Conservation (phyloP, 2,888 invertebrate species). For the Lepidonotus clava region DNA sequence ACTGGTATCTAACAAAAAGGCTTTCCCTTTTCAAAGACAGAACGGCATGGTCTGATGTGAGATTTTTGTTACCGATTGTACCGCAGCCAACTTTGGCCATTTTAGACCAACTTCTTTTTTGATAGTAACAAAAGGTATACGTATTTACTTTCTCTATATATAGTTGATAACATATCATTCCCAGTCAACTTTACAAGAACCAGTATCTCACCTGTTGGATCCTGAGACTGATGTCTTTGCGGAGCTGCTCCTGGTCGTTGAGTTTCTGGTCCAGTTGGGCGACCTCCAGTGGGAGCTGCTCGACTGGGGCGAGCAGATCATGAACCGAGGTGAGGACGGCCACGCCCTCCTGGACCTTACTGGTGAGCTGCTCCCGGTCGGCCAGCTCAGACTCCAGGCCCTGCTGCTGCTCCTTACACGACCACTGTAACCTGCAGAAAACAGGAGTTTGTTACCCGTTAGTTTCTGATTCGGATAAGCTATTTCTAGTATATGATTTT, state of each 20-base stretch:
- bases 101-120: too few species aligned
- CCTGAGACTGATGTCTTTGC: slow-evolving; percentile 71
- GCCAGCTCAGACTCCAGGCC: slow-evolving; percentile 70
- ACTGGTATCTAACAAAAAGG: too few species aligned
- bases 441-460: neutral
- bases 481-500: too few species aligned
- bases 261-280: slow-evolving; percentile 12
- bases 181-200: too few species aligned
- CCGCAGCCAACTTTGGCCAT: too few species aligned
- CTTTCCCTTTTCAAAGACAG: too few species aligned
- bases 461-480: too few species aligned
- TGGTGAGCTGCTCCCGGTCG: slow-evolving; percentile 70
- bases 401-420: slow-evolving; percentile 68
- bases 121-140: too few species aligned
- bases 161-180: too few species aligned
- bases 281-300: slow-evolving; percentile 64
- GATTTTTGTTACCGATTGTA: too few species aligned
- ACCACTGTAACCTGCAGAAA: slow-evolving; percentile 68
- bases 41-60: too few species aligned
- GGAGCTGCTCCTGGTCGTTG: slow-evolving; percentile 65
- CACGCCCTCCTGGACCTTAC: slow-evolving; percentile 70
- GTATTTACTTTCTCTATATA: too few species aligned
- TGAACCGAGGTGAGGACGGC: slow-evolving; percentile 69
- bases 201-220: slow-evolving; percentile 67
- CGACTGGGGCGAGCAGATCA: slow-evolving; percentile 64